Base-by-base conservation (phyloP, 2,797 vertebrate species). In the Lepidocolaptes lacrymiger region DNA sequence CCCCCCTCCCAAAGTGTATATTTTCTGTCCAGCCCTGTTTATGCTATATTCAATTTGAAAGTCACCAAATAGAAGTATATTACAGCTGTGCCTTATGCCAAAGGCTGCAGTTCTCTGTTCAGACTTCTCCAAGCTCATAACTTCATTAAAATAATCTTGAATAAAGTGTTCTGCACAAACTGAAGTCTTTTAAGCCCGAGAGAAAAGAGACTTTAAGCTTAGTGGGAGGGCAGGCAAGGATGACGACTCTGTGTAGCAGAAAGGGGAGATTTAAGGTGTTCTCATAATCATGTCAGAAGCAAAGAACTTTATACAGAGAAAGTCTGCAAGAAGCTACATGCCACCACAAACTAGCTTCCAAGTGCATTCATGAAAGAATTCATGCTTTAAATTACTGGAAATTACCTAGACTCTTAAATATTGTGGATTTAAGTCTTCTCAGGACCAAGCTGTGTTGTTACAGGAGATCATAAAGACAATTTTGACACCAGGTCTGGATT, bases 1-100 rank as follows among this genome's bases (percentile, higher is more conserved):
- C 8, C 22, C 12, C 20, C 5, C 7, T 6, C 51, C 44, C 39
- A 28, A 48, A 22, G 22, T 4, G 2, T 43, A 0, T 9, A 30
- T 20, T 44, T 73, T 75, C 36, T 55, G 61, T 19, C 59, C 52
- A 26, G 11, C 12, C 32, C 7, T 30, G 22, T 26, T 37, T 5
- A 11, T 8, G 9, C 27, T 8, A 27, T 4, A n/a, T 2, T 8
- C 46, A 41, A 6, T 43, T 23, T 46, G 10, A 21, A 75, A 66
- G 30, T 48, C 32, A 18, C 23, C 0, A 23, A 37, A 36, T 1
- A n/a, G 12, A 26, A 68, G 8, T 41, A 30, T 28, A 30, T 26
- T 49, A 30, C 6, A 49, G 54, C 49, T 44, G 20, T 5, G n/a
- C 27, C 68, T 58, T 30, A 2, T 3, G 27, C 36, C 66, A 83